Conservation (phyloP, 1,140 invertebrate genomes). For the Drosophila auraria region DNA sequence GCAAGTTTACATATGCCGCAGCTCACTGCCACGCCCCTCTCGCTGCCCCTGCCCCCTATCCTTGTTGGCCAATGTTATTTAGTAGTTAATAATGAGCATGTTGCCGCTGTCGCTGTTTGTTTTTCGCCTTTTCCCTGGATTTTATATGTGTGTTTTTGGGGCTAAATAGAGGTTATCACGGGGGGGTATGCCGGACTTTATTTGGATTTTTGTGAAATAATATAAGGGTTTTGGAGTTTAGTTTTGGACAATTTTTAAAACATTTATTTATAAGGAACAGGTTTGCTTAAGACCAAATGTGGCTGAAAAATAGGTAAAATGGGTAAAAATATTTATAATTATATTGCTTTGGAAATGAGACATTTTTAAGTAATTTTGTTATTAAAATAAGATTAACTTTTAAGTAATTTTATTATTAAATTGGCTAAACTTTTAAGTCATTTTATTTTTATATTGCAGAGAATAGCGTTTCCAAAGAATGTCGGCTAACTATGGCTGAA, state of each 20-base stretch:
- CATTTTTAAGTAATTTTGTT: no score
- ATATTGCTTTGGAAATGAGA: no score
- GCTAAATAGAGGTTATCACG: not conserved
- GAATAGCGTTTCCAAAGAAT: no score
- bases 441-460: no score
- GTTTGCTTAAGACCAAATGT: no score
- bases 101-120: constrained; percentile 76
- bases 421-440: no score
- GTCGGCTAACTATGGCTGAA: no score
- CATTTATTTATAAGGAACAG: no score
- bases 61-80: constrained; percentile 75
- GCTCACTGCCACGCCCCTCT: constrained; percentile 8
- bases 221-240: no score
- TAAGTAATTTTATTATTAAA: no score
- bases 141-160: not conserved
- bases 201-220: not conserved
- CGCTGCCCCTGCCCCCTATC: not conserved
- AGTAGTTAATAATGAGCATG: constrained; percentile 83
- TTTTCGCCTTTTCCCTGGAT: constrained; percentile 34
- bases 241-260: no score
- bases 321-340: not conserved
- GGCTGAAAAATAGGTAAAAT: not conserved
- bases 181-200: not conserved
- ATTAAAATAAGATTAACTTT: no score
- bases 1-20: constrained; percentile 70